Conservation (phyloP, 2,888 invertebrate species). For the Polymixis lichenea region DNA sequence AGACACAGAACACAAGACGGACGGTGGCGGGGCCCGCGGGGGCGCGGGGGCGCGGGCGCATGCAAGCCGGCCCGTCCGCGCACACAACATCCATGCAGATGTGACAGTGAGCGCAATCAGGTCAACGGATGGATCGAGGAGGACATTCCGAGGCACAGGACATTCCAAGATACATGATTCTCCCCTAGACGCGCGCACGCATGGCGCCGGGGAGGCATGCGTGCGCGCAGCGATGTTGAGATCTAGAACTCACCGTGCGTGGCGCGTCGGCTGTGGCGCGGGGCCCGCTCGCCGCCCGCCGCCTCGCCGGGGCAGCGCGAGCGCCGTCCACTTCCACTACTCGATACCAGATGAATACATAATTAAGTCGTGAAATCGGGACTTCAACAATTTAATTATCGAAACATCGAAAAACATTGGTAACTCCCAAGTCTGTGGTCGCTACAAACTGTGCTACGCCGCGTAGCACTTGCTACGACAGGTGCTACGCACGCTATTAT, state of each 20-base stretch:
- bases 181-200: constrained; percentile 89
- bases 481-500: constrained; percentile 38
- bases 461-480: constrained; percentile 52
- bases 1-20: constrained; percentile 89
- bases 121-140: constrained; percentile 88
- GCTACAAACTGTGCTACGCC: constrained; percentile 55
- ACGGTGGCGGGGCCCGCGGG: constrained; percentile 80
- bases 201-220: constrained; percentile 77
- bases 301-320: constrained; percentile 42
- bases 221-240: constrained; percentile 90
- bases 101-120: constrained; percentile 85
- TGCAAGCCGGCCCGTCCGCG: constrained; percentile 85
- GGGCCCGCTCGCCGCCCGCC: constrained; percentile 64
- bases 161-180: constrained; percentile 91
- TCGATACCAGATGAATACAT: constrained; percentile 76
- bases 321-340: constrained; percentile 79
- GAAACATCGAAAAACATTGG: constrained; percentile 53
- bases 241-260: constrained; percentile 90
- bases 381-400: constrained; percentile 63
- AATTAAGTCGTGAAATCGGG: constrained; percentile 69
- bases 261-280: constrained; percentile 70
- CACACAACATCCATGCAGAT: constrained; percentile 87
- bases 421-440: constrained; percentile 5
- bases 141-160: constrained; percentile 91
- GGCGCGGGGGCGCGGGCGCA: constrained; percentile 85